phyloP scores from a whole-genome alignment of 2,113 vertebrate species.

The Illadopsis cleaveri region DNA sequence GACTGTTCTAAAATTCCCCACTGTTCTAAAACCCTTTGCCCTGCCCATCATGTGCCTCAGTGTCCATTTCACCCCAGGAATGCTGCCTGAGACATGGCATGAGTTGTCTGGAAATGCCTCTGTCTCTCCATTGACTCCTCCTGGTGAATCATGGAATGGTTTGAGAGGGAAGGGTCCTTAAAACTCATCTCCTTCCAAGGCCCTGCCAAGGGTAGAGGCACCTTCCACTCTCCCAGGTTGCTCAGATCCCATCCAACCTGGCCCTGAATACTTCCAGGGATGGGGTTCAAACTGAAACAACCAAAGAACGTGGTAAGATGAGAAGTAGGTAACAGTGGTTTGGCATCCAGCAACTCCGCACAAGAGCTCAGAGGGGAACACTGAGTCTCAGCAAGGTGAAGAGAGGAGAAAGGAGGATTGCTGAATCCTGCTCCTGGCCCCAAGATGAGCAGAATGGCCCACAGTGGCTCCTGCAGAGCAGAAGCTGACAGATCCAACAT shows the following conservation, averaged over 20 bases:
- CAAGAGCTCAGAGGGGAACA: background rate
- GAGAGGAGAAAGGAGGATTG: background rate
- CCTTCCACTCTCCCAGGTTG: background rate
- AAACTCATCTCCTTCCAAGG: background rate
- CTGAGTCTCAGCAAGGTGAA: background rate
- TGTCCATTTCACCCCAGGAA: background rate
- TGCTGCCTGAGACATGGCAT: background rate
- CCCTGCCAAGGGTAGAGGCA: background rate
- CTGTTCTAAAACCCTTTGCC: background rate
- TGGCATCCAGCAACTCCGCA: background rate
- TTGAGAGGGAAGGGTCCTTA: background rate
- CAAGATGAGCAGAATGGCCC: background rate
- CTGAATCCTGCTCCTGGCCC: background rate
- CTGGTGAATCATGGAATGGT: background rate
- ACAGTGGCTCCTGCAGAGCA: background rate
- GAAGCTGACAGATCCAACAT: background rate
- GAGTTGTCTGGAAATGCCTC: background rate
- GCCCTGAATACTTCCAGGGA: background rate
- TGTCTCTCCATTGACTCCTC: background rate
- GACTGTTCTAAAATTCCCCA: background rate
- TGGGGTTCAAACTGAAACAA: background rate
- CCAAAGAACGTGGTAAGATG: background rate
- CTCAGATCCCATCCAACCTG: background rate
- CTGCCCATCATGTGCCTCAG: background rate
- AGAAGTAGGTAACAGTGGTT: background rate